These are phyloP conservation scores for Linnaemya tessellans DNA, from an alignment of 2,888 invertebrate species.

Conservation along the genomic window DNA sequence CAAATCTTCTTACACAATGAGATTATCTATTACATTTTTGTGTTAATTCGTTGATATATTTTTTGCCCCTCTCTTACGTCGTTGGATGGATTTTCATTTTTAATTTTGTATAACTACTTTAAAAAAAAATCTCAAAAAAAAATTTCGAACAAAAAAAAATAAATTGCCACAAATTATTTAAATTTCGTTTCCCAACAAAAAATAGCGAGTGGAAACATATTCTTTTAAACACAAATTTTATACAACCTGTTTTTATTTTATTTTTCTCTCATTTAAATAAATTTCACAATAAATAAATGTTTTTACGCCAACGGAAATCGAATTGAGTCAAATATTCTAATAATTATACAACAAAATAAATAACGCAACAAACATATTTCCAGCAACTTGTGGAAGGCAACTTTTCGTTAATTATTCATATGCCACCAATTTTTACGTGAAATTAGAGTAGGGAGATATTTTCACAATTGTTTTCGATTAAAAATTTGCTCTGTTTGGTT, in stretches of 20 bases:
- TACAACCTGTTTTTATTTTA: constrained; percentile 16
- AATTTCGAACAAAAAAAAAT: too few relatives aligned
- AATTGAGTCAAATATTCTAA: constrained; percentile 31
- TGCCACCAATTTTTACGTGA: not conserved
- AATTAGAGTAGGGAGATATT: not conserved
- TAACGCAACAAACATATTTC: not conserved
- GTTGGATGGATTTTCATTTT: too few relatives aligned
- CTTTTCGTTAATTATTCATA: constrained; percentile 3
- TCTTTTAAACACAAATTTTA: not conserved
- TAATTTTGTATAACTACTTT: too few relatives aligned
- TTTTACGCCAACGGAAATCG: constrained; percentile 49
- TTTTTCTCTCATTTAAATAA: not conserved
- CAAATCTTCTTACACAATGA: too few relatives aligned
- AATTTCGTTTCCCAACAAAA: too few relatives aligned
- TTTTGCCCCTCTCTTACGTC: too few relatives aligned
- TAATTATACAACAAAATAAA: not conserved
- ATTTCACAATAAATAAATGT: constrained; percentile 10
- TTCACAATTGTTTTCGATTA: not conserved
- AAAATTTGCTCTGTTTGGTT: too few relatives aligned
- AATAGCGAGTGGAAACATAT: not conserved
- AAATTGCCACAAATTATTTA: too few relatives aligned
- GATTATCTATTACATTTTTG: too few relatives aligned
- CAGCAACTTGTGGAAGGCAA: constrained; percentile 4
- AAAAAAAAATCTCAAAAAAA: too few relatives aligned
- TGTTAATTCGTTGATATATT: too few relatives aligned